Evolutionary conservation across 2,113 vertebrate species (phyloP).

Genomic region (Paratilapia polleni): DNA sequence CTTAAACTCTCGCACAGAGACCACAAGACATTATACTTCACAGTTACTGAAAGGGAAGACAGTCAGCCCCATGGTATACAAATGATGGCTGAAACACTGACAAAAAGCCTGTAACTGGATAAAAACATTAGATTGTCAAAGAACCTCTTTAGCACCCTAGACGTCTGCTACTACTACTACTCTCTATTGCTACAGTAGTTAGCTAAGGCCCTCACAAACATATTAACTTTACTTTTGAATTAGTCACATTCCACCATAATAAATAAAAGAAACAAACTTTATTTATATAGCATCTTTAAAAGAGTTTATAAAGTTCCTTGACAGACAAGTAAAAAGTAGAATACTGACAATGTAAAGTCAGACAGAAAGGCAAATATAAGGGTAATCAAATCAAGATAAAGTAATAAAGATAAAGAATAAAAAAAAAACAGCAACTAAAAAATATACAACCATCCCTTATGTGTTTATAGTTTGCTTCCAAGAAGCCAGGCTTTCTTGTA

Average conservation of each 20-base stretch:
- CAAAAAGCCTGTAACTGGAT: neutral
- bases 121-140: too few relatives aligned
- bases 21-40: neutral
- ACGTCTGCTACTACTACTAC: neutral
- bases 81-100: neutral
- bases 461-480: neutral
- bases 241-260: too few relatives aligned
- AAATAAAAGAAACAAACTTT: too few relatives aligned
- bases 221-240: too few relatives aligned
- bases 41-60: neutral
- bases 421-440: neutral
- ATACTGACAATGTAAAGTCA: too few relatives aligned
- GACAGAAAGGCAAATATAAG: too few relatives aligned
- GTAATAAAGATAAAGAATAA: too few relatives aligned
- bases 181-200: neutral
- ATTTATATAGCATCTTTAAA: too few relatives aligned
- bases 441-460: neutral
- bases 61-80: neutral
- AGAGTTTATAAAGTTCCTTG: neutral
- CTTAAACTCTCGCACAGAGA: neutral
- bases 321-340: neutral
- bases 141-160: neutral
- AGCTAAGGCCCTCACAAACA: neutral
- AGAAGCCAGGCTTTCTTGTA: neutral
- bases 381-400: too few relatives aligned